phyloP scores from a whole-genome alignment of 1,140 invertebrate species.

The Drosophila seguyi region DNA sequence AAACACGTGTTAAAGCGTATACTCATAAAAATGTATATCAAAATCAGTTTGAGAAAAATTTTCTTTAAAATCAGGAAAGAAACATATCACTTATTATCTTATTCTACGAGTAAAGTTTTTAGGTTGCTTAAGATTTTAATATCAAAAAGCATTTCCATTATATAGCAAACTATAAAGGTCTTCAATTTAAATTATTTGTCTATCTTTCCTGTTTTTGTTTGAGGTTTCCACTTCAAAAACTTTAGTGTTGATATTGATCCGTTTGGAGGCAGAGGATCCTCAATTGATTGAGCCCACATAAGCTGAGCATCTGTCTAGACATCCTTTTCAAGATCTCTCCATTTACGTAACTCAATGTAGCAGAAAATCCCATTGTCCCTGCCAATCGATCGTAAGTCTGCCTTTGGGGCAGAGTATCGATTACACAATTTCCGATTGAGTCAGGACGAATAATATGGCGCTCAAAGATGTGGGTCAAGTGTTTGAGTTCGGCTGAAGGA shows the following conservation, averaged over 20 bases:
- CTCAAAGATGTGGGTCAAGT: slow-evolving; percentile 70
- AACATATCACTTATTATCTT: no score
- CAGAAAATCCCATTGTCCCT: slow-evolving; percentile 56
- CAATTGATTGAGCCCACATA: slow-evolving; percentile 65
- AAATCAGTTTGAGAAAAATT: no score
- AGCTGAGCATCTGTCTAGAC: slow-evolving; percentile 55
- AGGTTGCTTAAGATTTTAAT: neutral
- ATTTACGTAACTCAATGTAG: slow-evolving; percentile 64
- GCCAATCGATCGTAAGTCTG: slow-evolving; percentile 38
- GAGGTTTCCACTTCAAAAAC: slow-evolving; percentile 23
- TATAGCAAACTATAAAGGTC: neutral
- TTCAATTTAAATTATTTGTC: neutral
- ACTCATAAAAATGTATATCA: no score
- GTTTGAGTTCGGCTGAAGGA: slow-evolving; percentile 23
- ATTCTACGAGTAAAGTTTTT: neutral
- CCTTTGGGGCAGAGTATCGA: slow-evolving; percentile 57
- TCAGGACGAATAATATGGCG: slow-evolving; percentile 21
- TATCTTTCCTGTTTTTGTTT: slow-evolving; percentile 17
- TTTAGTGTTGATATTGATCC: slow-evolving; percentile 47
- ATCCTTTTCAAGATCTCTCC: slow-evolving; percentile 47
- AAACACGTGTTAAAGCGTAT: no score
- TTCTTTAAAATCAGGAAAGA: no score
- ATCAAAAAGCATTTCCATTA: neutral
- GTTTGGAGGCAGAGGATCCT: slow-evolving; percentile 17
- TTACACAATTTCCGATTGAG: slow-evolving; percentile 57